Percentiles rank a stretch among this genome's conserved stretches.
Conservation (phyloP, 2,797 vertebrate genomes). For the Lacerta viridis region DNA sequence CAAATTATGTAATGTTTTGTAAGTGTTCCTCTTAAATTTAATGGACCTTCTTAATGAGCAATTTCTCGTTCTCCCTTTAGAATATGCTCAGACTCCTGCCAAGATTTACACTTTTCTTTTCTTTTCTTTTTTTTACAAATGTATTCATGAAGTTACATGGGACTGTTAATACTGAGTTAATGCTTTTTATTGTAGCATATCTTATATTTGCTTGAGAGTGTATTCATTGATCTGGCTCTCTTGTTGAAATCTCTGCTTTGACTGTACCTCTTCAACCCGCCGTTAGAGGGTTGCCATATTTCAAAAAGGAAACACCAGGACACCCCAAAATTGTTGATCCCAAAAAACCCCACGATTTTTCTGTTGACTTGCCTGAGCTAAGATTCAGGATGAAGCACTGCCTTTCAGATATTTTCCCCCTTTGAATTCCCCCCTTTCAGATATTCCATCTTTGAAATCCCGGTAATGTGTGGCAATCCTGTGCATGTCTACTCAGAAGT, state of each 20-base stretch:
- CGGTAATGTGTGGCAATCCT: too few species aligned
- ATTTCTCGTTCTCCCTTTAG: constrained; percentile 36
- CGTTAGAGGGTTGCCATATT: too few species aligned
- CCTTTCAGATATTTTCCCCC: too few species aligned
- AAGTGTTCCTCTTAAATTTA: accelerated
- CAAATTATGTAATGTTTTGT: not conserved
- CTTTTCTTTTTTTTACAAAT: constrained; percentile 13
- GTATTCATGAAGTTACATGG: not conserved
- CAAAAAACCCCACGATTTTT: too few species aligned
- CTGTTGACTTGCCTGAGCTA: too few species aligned
- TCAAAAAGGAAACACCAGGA: too few species aligned
- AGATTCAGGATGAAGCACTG: too few species aligned
- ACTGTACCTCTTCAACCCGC: constrained; percentile 41
- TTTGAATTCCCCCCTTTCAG: too few species aligned
- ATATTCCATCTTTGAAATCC: too few species aligned
- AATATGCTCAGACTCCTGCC: not conserved
- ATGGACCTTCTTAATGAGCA: not conserved
- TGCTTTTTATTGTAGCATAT: not conserved
- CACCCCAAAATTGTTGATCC: too few species aligned
- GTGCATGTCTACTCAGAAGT: too few species aligned
- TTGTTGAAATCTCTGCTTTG: not conserved
- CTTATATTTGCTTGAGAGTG: not conserved
- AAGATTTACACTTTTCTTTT: not conserved
- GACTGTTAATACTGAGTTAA: not conserved
- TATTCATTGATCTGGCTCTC: not conserved